A percentile compares a stretch with the other conserved stretches of the same genome.
Evolutionary conservation across 2,113 vertebrate species (phyloP).

Genomic region (Pristiophorus japonicus): DNA sequence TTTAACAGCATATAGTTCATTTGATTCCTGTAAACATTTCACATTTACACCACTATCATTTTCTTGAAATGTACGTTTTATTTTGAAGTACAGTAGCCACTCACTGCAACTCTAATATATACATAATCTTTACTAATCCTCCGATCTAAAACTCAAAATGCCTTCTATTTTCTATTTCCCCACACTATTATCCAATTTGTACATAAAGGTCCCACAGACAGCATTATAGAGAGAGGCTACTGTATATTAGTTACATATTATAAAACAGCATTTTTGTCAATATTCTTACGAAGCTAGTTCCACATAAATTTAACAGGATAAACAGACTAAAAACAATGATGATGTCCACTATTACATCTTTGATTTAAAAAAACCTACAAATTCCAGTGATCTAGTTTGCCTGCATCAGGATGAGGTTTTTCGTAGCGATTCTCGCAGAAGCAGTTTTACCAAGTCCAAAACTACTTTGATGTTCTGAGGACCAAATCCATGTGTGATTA

Average conservation of each 20-base stretch:
- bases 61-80: neutral
- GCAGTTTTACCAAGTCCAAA: slow-evolving; percentile 28
- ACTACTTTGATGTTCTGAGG: slow-evolving; percentile 36
- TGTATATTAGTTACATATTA: neutral
- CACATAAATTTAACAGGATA: neutral
- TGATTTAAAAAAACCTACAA: neutral
- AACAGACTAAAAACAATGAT: slow-evolving; percentile 2
- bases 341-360: neutral
- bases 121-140: neutral
- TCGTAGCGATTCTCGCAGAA: slow-evolving; percentile 29
- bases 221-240: neutral
- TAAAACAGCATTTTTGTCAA: slow-evolving; percentile 16
- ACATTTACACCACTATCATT: neutral
- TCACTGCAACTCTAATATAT: slow-evolving; percentile 18
- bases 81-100: slow-evolving; percentile 23
- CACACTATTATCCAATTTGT: neutral
- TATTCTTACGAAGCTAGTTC: slow-evolving; percentile 19
- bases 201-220: neutral
- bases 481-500: slow-evolving; percentile 36
- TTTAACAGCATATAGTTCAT: neutral
- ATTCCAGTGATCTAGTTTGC: neutral
- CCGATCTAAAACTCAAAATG: neutral
- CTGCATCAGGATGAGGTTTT: neutral
- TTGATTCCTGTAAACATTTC: neutral
- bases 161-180: neutral